These are phyloP conservation scores for Drosophila paramelanica DNA, from an alignment of 2,888 invertebrate species.

Conservation along the genomic window DNA sequence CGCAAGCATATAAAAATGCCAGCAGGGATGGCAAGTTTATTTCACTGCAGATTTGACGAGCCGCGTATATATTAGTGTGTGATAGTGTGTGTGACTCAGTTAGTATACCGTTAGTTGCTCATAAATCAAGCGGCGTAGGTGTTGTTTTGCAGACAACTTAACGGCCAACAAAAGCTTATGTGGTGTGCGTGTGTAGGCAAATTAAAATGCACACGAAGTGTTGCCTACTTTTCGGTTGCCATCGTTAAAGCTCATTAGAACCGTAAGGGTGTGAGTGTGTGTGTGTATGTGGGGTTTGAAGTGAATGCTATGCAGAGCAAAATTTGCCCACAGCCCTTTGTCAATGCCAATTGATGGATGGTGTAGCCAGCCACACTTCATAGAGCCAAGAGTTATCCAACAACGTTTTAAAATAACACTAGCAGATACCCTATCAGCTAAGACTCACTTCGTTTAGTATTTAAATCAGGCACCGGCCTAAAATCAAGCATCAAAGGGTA, in stretches of 20 bases:
- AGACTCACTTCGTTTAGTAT: too few species aligned
- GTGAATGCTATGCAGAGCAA: slow-evolving; percentile 16
- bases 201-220: slow-evolving; percentile 68
- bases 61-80: slow-evolving; percentile 26
- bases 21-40: slow-evolving; percentile 55
- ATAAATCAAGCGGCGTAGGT: slow-evolving; percentile 71
- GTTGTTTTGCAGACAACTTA: slow-evolving; percentile 70
- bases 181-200: slow-evolving; percentile 49
- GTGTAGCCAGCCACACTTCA: slow-evolving; percentile 2
- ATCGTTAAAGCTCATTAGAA: slow-evolving; percentile 69
- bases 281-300: background rate
- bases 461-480: too few species aligned
- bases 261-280: background rate
- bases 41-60: slow-evolving; percentile 62
- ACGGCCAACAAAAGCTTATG: slow-evolving; percentile 35
- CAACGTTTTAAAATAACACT: background rate
- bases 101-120: slow-evolving; percentile 39
- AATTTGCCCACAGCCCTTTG: slow-evolving; percentile 23
- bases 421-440: slow-evolving; percentile 22
- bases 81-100: slow-evolving; percentile 16
- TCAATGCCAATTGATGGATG: slow-evolving; percentile 48
- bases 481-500: too few species aligned
- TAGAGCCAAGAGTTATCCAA: background rate
- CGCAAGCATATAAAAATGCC: slow-evolving; percentile 55
- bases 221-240: slow-evolving; percentile 68